Evolutionary conservation across 2,888 invertebrate genomes (phyloP).

Genomic region (Notodonta dromedarius): DNA sequence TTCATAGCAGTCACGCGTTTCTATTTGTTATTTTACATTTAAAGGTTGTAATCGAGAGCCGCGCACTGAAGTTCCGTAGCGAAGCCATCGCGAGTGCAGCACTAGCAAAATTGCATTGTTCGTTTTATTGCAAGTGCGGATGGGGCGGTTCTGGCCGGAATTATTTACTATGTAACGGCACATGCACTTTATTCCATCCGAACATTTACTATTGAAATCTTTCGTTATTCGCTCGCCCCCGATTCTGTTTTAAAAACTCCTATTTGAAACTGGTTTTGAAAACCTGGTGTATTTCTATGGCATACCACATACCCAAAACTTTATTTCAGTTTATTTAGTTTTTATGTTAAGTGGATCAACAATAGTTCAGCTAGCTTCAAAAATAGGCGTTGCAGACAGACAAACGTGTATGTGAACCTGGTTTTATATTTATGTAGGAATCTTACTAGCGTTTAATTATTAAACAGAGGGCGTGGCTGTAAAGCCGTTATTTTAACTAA

Average conservation of each 20-base stretch:
- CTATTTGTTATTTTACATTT: slow-evolving; percentile 40
- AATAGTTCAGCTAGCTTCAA: no score
- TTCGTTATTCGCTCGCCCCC: slow-evolving; percentile 55
- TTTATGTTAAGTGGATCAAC: no score
- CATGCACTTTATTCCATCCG: slow-evolving; percentile 74
- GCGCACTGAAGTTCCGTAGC: slow-evolving; percentile 62
- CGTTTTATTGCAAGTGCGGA: slow-evolving; percentile 79
- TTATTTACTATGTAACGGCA: slow-evolving; percentile 81
- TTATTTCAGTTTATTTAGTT: no score
- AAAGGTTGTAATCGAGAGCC: slow-evolving; percentile 54
- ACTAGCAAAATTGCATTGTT: slow-evolving; percentile 81
- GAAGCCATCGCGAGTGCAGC: slow-evolving; percentile 71
- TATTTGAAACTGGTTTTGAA: neutral
- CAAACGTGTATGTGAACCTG: no score
- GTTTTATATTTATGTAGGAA: no score
- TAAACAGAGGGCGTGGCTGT: no score
- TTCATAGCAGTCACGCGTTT: neutral
- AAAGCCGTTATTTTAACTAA: no score
- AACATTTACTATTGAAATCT: slow-evolving; percentile 70
- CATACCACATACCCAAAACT: neutral
- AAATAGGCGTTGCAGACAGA: no score
- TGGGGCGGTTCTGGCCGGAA: slow-evolving; percentile 73
- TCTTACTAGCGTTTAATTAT: no score
- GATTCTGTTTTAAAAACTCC: slow-evolving; percentile 39
- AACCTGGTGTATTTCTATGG: neutral